Base-by-base conservation (phyloP, 1,140 invertebrate genomes). In the Glossosoma conforme region DNA sequence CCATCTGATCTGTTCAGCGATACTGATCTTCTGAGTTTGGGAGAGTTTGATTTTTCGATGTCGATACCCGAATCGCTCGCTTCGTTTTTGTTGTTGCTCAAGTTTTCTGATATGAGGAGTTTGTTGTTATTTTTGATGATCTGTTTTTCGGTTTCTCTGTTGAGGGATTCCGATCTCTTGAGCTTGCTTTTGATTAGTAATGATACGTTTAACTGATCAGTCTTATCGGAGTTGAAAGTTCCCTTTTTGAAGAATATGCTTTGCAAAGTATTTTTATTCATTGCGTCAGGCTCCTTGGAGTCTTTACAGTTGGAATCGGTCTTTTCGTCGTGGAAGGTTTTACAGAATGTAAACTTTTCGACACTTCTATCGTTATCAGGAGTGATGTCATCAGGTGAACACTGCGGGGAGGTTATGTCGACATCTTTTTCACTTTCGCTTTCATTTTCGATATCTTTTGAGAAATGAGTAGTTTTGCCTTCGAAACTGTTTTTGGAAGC, bases 91-190 rank as follows among this genome's bases (percentile, higher is more conserved):
- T 13, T 54, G n/a, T 50, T 53, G 13, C 37, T 47, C 28, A 40
- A 54, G 42, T 50, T 54, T 35, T 58, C 55, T 21, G 51, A 48
- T 24, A 46, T 37, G 18, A 54, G 45, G 3, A 58, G 4, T 40
- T 47, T 58, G 36, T 58, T 58, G 28, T 54, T 58, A 36, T 53
- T 57, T 50, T 49, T 53, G 11, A 47, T 44, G 14, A 52, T 57
- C 40, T 52, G 54, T 22, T 62, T 53, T 46, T 61, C 63, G 8
- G 59, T 44, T 20, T 62, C 61, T 13, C 78, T 72, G 36, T 78
- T 78, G 25, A 81, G 64, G 2, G 81, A 83, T 59, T 81, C 80
- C 2, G 81, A 80, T 46, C 81, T 70, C 54, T 79, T 78, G 0
- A 81, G 62, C 49, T 69, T 67, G 42, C 44, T 57, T 28, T 52